Base-by-base conservation (phyloP, 2,888 invertebrate species). In the Aphidius colemani region DNA sequence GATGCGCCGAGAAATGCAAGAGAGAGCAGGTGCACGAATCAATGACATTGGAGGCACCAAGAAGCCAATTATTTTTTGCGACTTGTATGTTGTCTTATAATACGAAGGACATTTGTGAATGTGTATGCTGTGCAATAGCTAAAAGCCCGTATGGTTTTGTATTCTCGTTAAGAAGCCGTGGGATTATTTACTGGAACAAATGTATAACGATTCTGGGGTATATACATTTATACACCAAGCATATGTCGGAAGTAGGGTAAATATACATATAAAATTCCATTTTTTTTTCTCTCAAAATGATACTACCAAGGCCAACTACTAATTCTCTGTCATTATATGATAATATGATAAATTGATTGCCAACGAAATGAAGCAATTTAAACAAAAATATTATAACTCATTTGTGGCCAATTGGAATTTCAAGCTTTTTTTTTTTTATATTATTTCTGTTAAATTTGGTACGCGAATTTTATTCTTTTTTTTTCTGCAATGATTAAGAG, bases 11-110 rank as follows among this genome's bases (percentile, higher is more conserved):
- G 67, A 69, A 70, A 73, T 72, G 73, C 69, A 70, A 67, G 72
- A 65, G 64, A 30, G 69, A 69, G 73, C 73, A 73, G 72, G 72
- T 73, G 68, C 69, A 62, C 68, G 70, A 71, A 73, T 73, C 72
- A 72, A 72, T 71, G 76, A 64, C 68, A 69, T 63, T 66, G 66
- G 66, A 66, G 64, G 62, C 53, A 58, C 50, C 61, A 45, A 43
- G 18, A 44, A 44, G 18, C 60, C 70, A 71, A 72, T 75, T 74
- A 75, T 72, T 67, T 69, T 53, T 58, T 48, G 64, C 69, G 69
- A 70, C 67, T 69, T 68, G 66, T 67, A 64, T 68, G 65, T 66
- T 58, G 59, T 45, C 50, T 40, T 46, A 43, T 39, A 30, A 30
- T 46, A 39, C 64, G 63, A 57, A 64, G 67, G 59, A 66, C 68